Evolutionary conservation across 2,113 vertebrate genomes (phyloP).

Genomic region (Perccottus glenii): DNA sequence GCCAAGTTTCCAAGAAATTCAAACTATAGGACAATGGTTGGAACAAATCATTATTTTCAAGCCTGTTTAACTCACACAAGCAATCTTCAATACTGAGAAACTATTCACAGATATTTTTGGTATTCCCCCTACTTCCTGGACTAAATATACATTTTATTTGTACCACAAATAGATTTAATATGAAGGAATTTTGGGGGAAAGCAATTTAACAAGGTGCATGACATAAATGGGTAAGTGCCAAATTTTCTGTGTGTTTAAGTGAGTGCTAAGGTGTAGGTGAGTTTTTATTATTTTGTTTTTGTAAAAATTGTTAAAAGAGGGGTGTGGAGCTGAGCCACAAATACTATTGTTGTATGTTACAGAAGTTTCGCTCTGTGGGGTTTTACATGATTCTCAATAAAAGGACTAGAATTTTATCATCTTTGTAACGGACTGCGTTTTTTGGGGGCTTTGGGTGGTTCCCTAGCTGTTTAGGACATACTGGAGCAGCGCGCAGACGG

Average conservation of each 20-base stretch:
- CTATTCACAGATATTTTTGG: slow-evolving; percentile 76
- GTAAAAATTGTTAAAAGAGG: slow-evolving; percentile 47
- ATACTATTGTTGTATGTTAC: slow-evolving; percentile 64
- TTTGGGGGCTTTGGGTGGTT: slow-evolving; percentile 35
- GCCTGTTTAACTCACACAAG: slow-evolving; percentile 65
- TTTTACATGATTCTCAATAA: slow-evolving; percentile 45
- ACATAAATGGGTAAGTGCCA: slow-evolving; percentile 78
- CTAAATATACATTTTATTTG: slow-evolving; percentile 76
- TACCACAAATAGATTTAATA: slow-evolving; percentile 79
- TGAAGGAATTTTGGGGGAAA: slow-evolving; percentile 71
- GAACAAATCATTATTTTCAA: slow-evolving; percentile 53
- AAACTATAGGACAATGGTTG: slow-evolving; percentile 57
- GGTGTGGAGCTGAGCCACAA: slow-evolving; percentile 68
- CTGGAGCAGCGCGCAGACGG: slow-evolving; percentile 97
- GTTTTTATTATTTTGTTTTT: slow-evolving; percentile 20
- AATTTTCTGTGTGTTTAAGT: slow-evolving; percentile 40
- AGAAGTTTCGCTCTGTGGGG: slow-evolving; percentile 60
- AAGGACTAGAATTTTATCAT: slow-evolving; percentile 59
- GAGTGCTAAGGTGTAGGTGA: slow-evolving; percentile 22
- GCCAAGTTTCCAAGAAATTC: slow-evolving; percentile 56
- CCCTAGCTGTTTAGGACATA: slow-evolving; percentile 88
- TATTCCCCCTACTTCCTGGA: slow-evolving; percentile 70
- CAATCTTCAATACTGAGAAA: slow-evolving; percentile 74
- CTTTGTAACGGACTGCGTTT: slow-evolving; percentile 61
- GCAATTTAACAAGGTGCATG: slow-evolving; percentile 81